Evolutionary conservation across 2,888 invertebrate genomes (phyloP).

Genomic region (Phyllotreta cruciferae): DNA sequence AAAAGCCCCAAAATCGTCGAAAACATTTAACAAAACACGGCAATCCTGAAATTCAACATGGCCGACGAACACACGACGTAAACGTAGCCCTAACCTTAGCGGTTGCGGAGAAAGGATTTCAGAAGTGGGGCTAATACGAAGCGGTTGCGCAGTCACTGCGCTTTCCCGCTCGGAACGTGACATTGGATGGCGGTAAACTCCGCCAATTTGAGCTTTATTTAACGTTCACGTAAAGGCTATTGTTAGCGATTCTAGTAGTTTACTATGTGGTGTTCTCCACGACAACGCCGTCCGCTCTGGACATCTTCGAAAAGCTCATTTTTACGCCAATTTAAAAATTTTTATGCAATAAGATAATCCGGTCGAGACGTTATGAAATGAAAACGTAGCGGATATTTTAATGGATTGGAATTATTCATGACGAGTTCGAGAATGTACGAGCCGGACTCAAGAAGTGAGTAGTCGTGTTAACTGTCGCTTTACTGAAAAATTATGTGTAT

Average conservation of each 20-base stretch:
- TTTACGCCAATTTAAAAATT: slow-evolving; percentile 1
- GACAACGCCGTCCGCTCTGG: neutral
- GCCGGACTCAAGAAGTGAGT: slow-evolving; percentile 37
- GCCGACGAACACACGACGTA: slow-evolving; percentile 47
- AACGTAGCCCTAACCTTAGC: slow-evolving; percentile 33
- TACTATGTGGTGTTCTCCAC: neutral
- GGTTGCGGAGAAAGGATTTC: slow-evolving; percentile 34
- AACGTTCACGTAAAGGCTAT: slow-evolving; percentile 4
- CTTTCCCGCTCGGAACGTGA: slow-evolving; percentile 8
- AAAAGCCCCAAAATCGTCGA: slow-evolving; percentile 25
- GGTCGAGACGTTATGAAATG: slow-evolving; percentile 12
- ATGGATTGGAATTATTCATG: slow-evolving; percentile 22
- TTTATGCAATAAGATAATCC: neutral
- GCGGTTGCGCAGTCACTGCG: slow-evolving; percentile 37
- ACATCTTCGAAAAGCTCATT: neutral
- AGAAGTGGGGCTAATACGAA: slow-evolving; percentile 37
- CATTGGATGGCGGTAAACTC: slow-evolving; percentile 14
- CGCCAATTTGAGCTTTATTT: slow-evolving; percentile 23
- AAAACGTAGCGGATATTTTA: slow-evolving; percentile 13
- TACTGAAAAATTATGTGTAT: slow-evolving; percentile 50
- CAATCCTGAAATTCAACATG: slow-evolving; percentile 57
- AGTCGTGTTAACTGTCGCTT: slow-evolving; percentile 52
- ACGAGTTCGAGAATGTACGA: slow-evolving; percentile 13
- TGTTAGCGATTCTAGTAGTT: neutral
- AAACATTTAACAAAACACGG: slow-evolving; percentile 48